Base-by-base conservation (phyloP, 2,888 invertebrate genomes). In the Ctena decussata region DNA sequence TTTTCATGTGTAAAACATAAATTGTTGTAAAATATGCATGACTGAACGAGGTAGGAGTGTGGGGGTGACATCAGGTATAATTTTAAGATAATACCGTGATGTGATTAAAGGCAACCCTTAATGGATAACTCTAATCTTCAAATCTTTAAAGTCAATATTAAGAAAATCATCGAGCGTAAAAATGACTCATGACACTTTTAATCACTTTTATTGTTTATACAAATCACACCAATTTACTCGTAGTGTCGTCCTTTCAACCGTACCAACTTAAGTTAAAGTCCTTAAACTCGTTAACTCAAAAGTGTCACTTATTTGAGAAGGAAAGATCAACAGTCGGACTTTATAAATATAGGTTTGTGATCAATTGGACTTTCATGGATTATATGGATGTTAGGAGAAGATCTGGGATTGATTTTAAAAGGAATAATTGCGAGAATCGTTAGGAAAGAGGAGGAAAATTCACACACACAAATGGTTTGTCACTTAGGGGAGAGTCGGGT, bases 151-250 rank as follows among this genome's bases (percentile, higher is more conserved):
- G 65, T 35, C 12, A 72, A 72, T 46, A 72, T 41, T 72, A 35
- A 41, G 44, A 72, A 72, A 72, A 24, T 0, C 44, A 44, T 72
- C 5, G 72, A 72, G 72, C 41, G 39, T 24, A 46, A 30, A 72
- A 72, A 46, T 72, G 72, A 72, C 72, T 72, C 72, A 72, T 72
- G 72, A 46, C 46, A 72, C 21, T 30, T 46, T 65, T 72, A 72
- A 72, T 72, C 72, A 72, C 72, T 72, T 72, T 65, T 35, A 65
- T 65, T 65, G 65, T 65, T 30, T 65, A 65, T n/a, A 65, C 65
- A 35, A 65, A n/a, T 35, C 32, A 18, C 65, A 18, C 65, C 35
- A 1, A 35, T 65, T 65, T 35, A 65, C 35, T 12, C 12, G 65
- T 24, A 24, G 65, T 65, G 65, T 65, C 65, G 65, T 35, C 35